phyloP scores from a whole-genome alignment of 2,888 invertebrate genomes.

The Drosophila atripex region DNA sequence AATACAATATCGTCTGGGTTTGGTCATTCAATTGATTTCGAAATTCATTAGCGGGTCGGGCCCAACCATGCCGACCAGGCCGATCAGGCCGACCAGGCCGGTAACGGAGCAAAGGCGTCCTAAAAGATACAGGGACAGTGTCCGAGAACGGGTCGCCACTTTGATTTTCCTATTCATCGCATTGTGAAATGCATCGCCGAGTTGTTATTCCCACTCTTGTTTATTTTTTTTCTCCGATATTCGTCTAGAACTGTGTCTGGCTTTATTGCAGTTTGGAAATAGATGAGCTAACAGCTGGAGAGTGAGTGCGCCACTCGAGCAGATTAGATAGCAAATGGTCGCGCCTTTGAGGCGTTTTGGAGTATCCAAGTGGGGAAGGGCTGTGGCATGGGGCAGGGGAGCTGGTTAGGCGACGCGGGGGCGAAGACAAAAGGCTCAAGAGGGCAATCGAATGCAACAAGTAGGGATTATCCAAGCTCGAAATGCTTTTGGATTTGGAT shows the following conservation, averaged over 20 bases:
- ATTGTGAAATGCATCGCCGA: conserved; percentile 23
- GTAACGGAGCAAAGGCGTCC: conserved; percentile 62
- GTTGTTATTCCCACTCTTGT: conserved; percentile 20
- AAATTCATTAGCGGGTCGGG: conserved; percentile 72
- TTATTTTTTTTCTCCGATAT: conserved; percentile 17
- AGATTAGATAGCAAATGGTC: conserved; percentile 73
- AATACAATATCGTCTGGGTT: conserved; percentile 63
- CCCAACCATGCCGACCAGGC: background rate
- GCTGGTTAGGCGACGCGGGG: background rate
- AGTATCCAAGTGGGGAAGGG: background rate
- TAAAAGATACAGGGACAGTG: conserved; percentile 36
- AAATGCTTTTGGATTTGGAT: conserved; percentile 21
- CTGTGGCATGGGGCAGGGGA: background rate
- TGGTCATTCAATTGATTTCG: conserved; percentile 72
- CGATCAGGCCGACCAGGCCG: conserved; percentile 10
- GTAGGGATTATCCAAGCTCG: conserved; percentile 45
- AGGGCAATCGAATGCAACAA: conserved; percentile 44
- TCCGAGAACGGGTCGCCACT: conserved; percentile 24
- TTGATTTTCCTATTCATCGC: conserved; percentile 37
- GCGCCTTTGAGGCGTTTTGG: conserved; percentile 40
- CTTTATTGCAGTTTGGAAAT: conserved; percentile 72
- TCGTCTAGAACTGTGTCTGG: conserved; percentile 45
- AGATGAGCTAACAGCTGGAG: conserved; percentile 76
- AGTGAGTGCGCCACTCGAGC: conserved; percentile 69
- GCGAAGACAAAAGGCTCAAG: conserved; percentile 22